These are phyloP conservation scores for Dreissena rostriformis DNA, from an alignment of 1,140 invertebrate genomes.

Conservation along the genomic window DNA sequence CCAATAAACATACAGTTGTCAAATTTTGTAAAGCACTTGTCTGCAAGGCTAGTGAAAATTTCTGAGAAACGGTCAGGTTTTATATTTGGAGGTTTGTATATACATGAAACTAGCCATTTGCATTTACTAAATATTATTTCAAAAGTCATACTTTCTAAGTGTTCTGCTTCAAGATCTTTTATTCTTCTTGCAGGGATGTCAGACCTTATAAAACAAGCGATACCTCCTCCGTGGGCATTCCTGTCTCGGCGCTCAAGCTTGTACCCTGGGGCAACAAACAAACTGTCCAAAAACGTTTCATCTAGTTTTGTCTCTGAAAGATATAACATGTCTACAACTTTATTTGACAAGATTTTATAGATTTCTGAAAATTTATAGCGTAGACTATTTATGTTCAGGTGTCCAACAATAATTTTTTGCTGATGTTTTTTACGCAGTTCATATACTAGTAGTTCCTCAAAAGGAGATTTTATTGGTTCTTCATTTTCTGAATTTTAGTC, in stretches of 20 bases:
- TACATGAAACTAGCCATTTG: neutral
- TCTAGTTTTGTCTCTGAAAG: too few species aligned
- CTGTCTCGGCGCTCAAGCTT: neutral
- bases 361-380: neutral
- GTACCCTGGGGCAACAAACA: neutral
- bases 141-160: neutral
- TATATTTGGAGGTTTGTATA: neutral
- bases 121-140: neutral
- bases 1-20: neutral
- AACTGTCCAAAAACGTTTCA: neutral
- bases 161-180: neutral
- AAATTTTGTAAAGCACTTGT: neutral
- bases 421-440: too few species aligned
- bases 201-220: neutral
- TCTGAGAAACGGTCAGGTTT: neutral
- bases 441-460: too few species aligned
- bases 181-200: neutral
- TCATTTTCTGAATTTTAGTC: too few species aligned
- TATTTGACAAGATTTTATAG: neutral
- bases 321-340: neutral
- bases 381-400: too few species aligned
- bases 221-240: neutral
- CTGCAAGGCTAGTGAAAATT: neutral
- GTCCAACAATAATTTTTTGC: too few species aligned
- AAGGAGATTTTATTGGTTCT: too few species aligned